A percentile compares a stretch with the other conserved stretches of the same genome.
phyloP scores from a whole-genome alignment of 2,888 invertebrate genomes.

The Gandaritis pyraliata region DNA sequence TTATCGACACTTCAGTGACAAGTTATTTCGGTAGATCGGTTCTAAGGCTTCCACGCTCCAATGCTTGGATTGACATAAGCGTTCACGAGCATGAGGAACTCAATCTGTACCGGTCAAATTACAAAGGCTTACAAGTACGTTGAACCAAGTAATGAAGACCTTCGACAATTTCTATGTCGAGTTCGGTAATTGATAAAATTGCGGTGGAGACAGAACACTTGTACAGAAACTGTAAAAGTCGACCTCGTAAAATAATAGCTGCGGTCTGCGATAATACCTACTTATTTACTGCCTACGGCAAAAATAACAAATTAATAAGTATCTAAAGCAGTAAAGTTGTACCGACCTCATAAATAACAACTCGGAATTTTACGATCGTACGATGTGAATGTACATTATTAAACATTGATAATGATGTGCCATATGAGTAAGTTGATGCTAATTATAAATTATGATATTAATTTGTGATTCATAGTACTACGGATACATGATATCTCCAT shows the following conservation, averaged over 20 bases:
- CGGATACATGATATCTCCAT: slow-evolving; percentile 39
- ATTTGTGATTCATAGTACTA: slow-evolving; percentile 33
- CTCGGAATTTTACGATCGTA: slow-evolving; percentile 14
- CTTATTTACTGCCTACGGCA: not conserved
- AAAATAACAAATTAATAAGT: slow-evolving; percentile 4
- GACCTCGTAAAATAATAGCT: slow-evolving; percentile 1
- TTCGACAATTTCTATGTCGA: slow-evolving; percentile 25
- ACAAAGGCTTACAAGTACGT: slow-evolving; percentile 52
- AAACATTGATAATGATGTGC: slow-evolving; percentile 5
- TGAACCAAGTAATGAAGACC: slow-evolving; percentile 45
- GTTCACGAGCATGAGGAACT: slow-evolving; percentile 45
- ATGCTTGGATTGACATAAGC: slow-evolving; percentile 47
- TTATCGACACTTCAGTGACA: slow-evolving; percentile 26
- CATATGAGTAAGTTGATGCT: slow-evolving; percentile 22
- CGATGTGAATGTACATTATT: slow-evolving; percentile 12
- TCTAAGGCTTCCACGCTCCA: slow-evolving; percentile 47
- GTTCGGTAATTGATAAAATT: slow-evolving; percentile 1
- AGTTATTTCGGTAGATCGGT: slow-evolving; percentile 39
- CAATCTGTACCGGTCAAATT: slow-evolving; percentile 52
- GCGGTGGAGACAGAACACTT: not conserved
- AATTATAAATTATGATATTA: slow-evolving; percentile 28
- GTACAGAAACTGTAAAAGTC: slow-evolving; percentile 12
- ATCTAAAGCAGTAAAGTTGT: slow-evolving; percentile 13
- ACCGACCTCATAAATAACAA: slow-evolving; percentile 13
- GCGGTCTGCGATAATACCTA: not conserved